Percentiles rank a stretch among this genome's conserved stretches.
phyloP scores from a whole-genome alignment of 2,888 invertebrate genomes.

The Onthophagus sagittarius region DNA sequence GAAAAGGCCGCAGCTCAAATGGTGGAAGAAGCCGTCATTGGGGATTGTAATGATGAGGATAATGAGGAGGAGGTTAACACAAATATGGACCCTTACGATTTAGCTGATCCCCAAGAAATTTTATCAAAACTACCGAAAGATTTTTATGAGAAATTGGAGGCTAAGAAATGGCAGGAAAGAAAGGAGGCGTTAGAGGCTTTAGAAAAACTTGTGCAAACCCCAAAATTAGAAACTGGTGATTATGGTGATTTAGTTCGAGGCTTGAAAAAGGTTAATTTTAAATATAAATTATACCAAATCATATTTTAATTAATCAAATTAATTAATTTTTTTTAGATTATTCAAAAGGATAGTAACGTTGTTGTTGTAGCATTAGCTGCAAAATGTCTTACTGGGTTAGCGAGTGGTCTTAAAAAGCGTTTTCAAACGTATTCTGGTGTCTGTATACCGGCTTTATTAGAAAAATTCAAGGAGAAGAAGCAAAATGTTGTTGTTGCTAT shows the following conservation, averaged over 20 bases:
- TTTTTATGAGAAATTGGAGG: conserved; percentile 90
- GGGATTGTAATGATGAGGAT: conserved; percentile 44
- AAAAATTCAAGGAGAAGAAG: conserved; percentile 98
- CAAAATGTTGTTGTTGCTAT: conserved; percentile 81
- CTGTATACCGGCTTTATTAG: conserved; percentile 74
- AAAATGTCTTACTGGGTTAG: conserved; percentile 78
- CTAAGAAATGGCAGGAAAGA: conserved; percentile 95
- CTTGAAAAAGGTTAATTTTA: conserved; percentile 69
- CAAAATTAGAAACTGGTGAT: conserved; percentile 87
- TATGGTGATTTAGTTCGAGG: conserved; percentile 86
- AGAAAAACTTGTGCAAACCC: conserved; percentile 73
- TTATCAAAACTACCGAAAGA: conserved; percentile 90
- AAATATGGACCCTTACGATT: conserved; percentile 80
- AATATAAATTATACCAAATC: conserved; percentile 7
- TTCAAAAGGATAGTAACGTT: conserved; percentile 94
- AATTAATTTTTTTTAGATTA: conserved; percentile 56
- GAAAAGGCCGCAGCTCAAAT: conserved; percentile 57
- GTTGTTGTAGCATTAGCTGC: conserved; percentile 84
- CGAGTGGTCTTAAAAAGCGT: conserved; percentile 80
- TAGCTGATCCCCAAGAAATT: conserved; percentile 90
- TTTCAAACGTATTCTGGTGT: conserved; percentile 81
- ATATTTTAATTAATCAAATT: neutral
- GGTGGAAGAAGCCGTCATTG: conserved; percentile 47
- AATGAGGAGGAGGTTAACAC: conserved; percentile 39
- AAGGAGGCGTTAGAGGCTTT: conserved; percentile 86